Evolutionary conservation across 2,888 invertebrate species (phyloP).

Genomic region (Ametastegia equiseti): DNA sequence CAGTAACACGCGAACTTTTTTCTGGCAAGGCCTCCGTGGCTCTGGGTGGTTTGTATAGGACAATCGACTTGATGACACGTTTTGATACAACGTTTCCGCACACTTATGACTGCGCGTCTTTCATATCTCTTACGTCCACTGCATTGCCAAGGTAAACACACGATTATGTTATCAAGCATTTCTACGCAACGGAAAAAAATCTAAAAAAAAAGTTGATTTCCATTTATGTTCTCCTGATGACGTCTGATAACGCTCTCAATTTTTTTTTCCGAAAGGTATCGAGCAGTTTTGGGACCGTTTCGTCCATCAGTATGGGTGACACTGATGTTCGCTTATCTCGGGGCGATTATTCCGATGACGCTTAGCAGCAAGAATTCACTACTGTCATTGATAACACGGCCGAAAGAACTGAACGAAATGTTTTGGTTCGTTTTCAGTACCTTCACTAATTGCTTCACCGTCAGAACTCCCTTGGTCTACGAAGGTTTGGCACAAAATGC

Average conservation of each 20-base stretch:
- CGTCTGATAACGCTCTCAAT: no score
- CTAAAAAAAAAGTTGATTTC: neutral
- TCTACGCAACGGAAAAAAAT: neutral
- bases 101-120: slow-evolving; percentile 87
- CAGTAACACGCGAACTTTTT: slow-evolving; percentile 79
- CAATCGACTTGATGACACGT: slow-evolving; percentile 75
- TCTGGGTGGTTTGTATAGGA: slow-evolving; percentile 85
- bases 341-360: slow-evolving; percentile 86
- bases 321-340: slow-evolving; percentile 83
- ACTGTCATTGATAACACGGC: slow-evolving; percentile 81
- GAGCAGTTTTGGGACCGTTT: slow-evolving; percentile 90
- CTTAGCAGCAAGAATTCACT: slow-evolving; percentile 84
- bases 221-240: neutral
- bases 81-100: slow-evolving; percentile 83
- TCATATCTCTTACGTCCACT: slow-evolving; percentile 87
- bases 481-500: slow-evolving; percentile 82
- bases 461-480: slow-evolving; percentile 78
- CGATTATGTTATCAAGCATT: neutral
- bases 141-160: slow-evolving; percentile 85
- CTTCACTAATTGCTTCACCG: slow-evolving; percentile 88
- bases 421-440: slow-evolving; percentile 93
- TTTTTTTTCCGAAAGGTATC: slow-evolving; percentile 80
- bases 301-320: slow-evolving; percentile 90
- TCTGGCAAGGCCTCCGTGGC: slow-evolving; percentile 82
- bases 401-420: slow-evolving; percentile 88